Evolutionary conservation across 2,797 vertebrate genomes (phyloP).

Genomic region (Botia almorhae): DNA sequence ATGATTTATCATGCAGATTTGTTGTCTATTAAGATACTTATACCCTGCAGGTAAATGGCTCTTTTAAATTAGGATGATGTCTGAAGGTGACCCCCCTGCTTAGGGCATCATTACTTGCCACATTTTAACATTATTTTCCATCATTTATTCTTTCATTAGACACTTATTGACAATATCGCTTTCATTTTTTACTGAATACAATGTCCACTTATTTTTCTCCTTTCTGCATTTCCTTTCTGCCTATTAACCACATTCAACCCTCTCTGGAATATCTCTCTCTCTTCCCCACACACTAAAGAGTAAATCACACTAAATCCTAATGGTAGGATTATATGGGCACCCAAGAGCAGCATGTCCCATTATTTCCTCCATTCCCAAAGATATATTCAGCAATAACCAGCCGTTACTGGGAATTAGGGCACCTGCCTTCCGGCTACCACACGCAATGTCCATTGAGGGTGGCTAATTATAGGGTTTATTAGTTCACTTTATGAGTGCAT

Average conservation of each 20-base stretch:
- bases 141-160: slow-evolving; percentile 31
- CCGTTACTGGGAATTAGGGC: slow-evolving; percentile 74
- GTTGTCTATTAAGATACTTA: background rate
- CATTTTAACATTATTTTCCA: slow-evolving; percentile 26
- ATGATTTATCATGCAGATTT: background rate
- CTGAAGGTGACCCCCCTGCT: slow-evolving; percentile 47
- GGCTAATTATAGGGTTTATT: slow-evolving; percentile 67
- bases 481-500: slow-evolving; percentile 42
- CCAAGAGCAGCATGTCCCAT: slow-evolving; percentile 72
- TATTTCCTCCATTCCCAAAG: slow-evolving; percentile 73
- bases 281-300: slow-evolving; percentile 49
- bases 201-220: slow-evolving; percentile 20
- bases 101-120: background rate
- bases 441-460: slow-evolving; percentile 63
- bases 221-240: slow-evolving; percentile 20
- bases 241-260: slow-evolving; percentile 30
- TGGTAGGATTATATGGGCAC: slow-evolving; percentile 68
- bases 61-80: slow-evolving; percentile 34
- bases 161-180: slow-evolving; percentile 17
- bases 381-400: slow-evolving; percentile 71
- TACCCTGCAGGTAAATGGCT: slow-evolving; percentile 31
- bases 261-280: slow-evolving; percentile 25
- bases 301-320: slow-evolving; percentile 76
- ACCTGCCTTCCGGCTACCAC: slow-evolving; percentile 69
- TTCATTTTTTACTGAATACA: slow-evolving; percentile 26